Evolutionary conservation across 2,113 vertebrate genomes (phyloP).

Genomic region (Peromyscus leucopus): DNA sequence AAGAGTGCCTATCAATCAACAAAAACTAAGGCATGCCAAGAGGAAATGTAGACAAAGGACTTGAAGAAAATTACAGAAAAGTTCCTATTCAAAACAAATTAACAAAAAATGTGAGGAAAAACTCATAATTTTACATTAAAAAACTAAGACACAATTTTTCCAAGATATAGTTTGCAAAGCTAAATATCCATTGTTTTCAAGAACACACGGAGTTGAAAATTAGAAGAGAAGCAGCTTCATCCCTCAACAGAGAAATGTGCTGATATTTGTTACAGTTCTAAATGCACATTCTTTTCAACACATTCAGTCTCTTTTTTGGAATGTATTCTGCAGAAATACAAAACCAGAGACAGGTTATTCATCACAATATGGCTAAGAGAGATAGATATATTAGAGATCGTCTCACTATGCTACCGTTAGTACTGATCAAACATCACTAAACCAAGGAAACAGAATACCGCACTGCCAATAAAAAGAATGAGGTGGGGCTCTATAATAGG

Average conservation of each 20-base stretch:
- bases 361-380: background rate
- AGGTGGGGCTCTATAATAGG: background rate
- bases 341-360: background rate
- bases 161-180: background rate
- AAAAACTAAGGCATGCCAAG: slow-evolving; percentile 1
- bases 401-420: background rate
- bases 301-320: background rate
- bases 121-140: slow-evolving; percentile 2
- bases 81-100: background rate
- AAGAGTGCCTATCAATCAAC: slow-evolving; percentile 19
- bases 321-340: background rate
- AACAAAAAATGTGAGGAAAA: background rate
- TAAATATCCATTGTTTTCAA: background rate
- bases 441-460: background rate
- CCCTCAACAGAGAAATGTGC: background rate
- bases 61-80: background rate
- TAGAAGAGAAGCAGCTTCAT: background rate
- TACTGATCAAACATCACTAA: background rate
- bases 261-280: background rate
- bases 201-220: background rate
- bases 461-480: background rate
- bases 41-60: background rate
- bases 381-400: background rate
- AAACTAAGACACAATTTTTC: background rate
- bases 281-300: background rate